A percentile compares a stretch with the other conserved stretches of the same genome.
These are phyloP conservation scores for Ctenomys sociabilis DNA, from an alignment of 2,113 vertebrate species.

Conservation along the genomic window DNA sequence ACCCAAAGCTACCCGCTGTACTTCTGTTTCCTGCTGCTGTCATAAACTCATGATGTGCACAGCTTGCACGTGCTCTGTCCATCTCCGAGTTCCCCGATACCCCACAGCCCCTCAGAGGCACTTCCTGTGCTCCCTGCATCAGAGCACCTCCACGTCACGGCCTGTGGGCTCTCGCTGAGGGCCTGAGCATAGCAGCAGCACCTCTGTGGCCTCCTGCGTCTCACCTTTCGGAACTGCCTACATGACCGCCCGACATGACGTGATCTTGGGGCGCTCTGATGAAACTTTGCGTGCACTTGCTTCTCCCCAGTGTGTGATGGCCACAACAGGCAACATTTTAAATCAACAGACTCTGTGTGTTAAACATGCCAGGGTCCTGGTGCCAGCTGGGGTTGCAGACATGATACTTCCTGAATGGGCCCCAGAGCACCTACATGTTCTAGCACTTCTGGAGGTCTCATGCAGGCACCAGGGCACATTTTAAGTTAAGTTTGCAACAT, in stretches of 20 bases:
- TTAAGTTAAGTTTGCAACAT: neutral
- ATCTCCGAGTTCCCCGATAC: neutral
- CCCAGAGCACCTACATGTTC: neutral
- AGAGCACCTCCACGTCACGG: neutral
- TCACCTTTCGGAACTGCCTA: neutral
- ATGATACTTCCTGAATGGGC: neutral
- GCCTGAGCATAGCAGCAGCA: neutral
- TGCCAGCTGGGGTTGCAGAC: neutral
- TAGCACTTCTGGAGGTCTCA: neutral
- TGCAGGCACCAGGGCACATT: neutral
- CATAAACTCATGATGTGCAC: neutral
- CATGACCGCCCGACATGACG: neutral
- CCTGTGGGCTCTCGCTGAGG: neutral
- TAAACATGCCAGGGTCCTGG: neutral
- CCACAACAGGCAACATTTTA: neutral
- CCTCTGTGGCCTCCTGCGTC: fast-evolving
- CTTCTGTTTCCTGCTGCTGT: neutral
- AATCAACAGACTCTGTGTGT: neutral
- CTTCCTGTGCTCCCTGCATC: neutral
- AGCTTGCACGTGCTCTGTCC: neutral
- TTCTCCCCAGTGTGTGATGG: neutral
- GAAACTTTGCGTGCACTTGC: neutral
- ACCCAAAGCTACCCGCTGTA: neutral
- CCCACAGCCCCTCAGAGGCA: neutral
- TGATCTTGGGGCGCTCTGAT: neutral